Conservation (phyloP, 2,888 invertebrate species). For the Erebia aethiops region DNA sequence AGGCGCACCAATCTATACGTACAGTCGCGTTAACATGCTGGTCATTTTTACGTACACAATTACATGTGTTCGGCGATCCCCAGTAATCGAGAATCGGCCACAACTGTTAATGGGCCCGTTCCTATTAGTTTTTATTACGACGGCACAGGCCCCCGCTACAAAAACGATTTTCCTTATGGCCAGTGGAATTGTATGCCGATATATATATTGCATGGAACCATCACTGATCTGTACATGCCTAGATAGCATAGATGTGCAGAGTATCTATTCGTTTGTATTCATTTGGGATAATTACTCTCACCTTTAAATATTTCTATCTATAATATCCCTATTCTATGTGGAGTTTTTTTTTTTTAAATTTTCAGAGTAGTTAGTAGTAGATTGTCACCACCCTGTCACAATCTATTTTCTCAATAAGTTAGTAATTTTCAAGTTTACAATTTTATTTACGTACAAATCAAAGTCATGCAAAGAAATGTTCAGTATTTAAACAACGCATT, state of each 20-base stretch:
- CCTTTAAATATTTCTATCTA: no score
- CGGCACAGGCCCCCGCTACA: constrained; percentile 39
- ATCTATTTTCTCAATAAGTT: no score
- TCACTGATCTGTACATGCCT: not conserved
- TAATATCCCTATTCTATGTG: no score
- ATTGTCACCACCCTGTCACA: no score
- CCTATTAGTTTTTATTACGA: constrained; percentile 56
- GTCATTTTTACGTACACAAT: constrained; percentile 28
- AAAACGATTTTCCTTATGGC: constrained; percentile 51
- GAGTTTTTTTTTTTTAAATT: no score
- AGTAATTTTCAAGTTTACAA: no score
- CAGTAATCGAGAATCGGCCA: constrained; percentile 46
- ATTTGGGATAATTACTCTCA: not conserved
- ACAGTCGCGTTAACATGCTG: not conserved
- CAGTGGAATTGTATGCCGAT: constrained; percentile 46
- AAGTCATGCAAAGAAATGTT: no score
- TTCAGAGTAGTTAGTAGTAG: no score
- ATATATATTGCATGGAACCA: constrained; percentile 34
- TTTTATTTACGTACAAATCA: no score
- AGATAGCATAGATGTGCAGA: no score
- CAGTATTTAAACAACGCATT: no score
- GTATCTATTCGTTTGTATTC: not conserved
- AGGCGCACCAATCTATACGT: constrained; percentile 3
- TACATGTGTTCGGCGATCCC: constrained; percentile 33
- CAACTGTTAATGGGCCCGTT: constrained; percentile 48